phyloP scores from a whole-genome alignment of 2,113 vertebrate genomes.

The Osmerus eperlanus region DNA sequence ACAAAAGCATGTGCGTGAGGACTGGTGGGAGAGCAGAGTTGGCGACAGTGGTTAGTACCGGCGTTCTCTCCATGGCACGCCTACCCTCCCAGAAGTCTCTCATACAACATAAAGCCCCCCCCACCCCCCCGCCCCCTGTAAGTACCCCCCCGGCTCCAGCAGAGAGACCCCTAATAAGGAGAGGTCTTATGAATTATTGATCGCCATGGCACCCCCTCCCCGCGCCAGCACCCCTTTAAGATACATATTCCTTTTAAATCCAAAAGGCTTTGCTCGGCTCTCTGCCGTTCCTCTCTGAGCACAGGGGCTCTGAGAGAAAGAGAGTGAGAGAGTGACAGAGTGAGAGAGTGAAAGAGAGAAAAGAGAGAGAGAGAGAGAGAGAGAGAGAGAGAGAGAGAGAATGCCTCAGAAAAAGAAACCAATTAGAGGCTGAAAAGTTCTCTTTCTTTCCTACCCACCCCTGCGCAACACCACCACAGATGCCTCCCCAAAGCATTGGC shows the following conservation, averaged over 20 bases:
- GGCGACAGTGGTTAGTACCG: slow-evolving; percentile 31
- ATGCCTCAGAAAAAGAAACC: slow-evolving; percentile 64
- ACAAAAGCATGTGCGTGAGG: slow-evolving; percentile 33
- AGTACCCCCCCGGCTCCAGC: slow-evolving; percentile 56
- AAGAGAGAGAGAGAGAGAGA: slow-evolving; percentile 24
- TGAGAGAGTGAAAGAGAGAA: slow-evolving; percentile 29
- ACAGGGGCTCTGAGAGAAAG: slow-evolving; percentile 51
- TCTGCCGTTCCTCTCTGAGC: slow-evolving; percentile 64
- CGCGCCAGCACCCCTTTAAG: slow-evolving; percentile 54
- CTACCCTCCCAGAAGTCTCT: slow-evolving; percentile 51
- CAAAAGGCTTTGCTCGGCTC: slow-evolving; percentile 61
- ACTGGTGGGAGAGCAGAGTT: slow-evolving; percentile 28
- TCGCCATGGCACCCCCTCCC: slow-evolving; percentile 41
- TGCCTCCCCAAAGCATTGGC: too few species aligned
- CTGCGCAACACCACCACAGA: neutral
- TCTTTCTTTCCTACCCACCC: slow-evolving; percentile 18
- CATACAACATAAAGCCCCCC: slow-evolving; percentile 65
- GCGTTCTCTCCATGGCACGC: slow-evolving; percentile 51
- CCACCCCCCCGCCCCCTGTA: slow-evolving; percentile 52
- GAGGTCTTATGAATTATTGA: slow-evolving; percentile 76
- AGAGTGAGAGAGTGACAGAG: slow-evolving; percentile 10
- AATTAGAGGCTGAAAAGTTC: slow-evolving; percentile 62
- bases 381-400: slow-evolving; percentile 26
- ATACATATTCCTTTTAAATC: slow-evolving; percentile 73
- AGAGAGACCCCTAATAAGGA: slow-evolving; percentile 73